phyloP scores from a whole-genome alignment of 92 coral and sea anemone species.

The Palythoa grandiflora region DNA sequence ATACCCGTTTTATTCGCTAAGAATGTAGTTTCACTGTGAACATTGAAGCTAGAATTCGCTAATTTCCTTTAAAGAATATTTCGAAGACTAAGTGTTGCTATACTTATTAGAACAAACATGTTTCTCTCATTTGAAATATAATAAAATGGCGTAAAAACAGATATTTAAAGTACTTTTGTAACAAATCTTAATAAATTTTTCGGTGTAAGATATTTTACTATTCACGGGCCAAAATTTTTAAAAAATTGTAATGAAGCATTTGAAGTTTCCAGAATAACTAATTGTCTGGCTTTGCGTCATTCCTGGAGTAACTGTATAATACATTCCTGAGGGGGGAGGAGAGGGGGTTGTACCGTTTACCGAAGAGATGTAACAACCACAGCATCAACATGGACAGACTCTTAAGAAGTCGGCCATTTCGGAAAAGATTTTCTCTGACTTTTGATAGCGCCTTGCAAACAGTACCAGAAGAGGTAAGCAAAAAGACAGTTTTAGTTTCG shows the following conservation, averaged over 20 bases:
- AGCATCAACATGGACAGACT: neutral
- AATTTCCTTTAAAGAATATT: too few species aligned
- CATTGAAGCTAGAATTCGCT: too few species aligned
- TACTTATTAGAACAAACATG: too few species aligned
- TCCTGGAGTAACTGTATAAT: neutral
- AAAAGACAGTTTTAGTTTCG: neutral
- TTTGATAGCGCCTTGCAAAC: neutral
- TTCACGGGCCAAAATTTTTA: too few species aligned
- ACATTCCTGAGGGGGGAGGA: neutral
- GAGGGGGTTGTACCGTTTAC: neutral
- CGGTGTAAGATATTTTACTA: too few species aligned
- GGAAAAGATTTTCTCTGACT: neutral
- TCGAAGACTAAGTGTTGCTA: too few species aligned
- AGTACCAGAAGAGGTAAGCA: neutral
- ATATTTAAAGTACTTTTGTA: too few species aligned
- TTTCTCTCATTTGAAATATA: too few species aligned
- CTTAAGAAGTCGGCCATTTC: conserved; percentile 4
- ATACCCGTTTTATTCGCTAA: too few species aligned
- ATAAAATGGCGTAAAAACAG: too few species aligned
- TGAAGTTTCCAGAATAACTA: neutral
- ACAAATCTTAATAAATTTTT: too few species aligned
- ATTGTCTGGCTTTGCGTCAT: neutral
- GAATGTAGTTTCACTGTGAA: too few species aligned
- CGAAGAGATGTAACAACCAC: neutral
- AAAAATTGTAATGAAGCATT: neutral